Evolutionary conservation across 2,797 vertebrate species (phyloP), one percentile per base, ranked within the genome.

Genomic region (Australoheros facetus): DNA sequence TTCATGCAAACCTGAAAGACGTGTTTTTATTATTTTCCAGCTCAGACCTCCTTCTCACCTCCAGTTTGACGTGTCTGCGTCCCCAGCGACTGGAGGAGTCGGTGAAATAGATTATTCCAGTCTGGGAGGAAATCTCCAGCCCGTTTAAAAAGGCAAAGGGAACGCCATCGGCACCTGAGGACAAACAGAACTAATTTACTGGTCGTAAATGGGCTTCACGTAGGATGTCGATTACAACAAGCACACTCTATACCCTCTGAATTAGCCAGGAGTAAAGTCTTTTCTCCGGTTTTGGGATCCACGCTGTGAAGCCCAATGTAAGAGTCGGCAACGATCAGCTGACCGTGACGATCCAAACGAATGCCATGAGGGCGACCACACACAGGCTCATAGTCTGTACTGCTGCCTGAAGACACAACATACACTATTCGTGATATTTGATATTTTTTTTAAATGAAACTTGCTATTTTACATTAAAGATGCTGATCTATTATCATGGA

Each of bases 1-100:
- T 51, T 21, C 3, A 23, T 4, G 8, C 60, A 64, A 64, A 64
- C 26, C 39, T 45, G 8, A 26, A 64, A 45, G 39, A 17, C 0
- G 14, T 64, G 60, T 64, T 26, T 45, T 8, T 14, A 1, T 42
- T 56, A 8, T 32, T 72, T 60, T 11, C 32, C 28, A 19, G 37
- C n/a, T 6, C 55, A 21, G 59, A 56, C 5, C 53, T 7, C 0
- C 30, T 8, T 30, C 0, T 93, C 80, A 95, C 94, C 93, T 96
- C 94, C 16, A 95, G 94, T 77, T 91, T 94, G 79, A 95, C 95
- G 57, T 96, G 94, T 75, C 78, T 56, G 59, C 95, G 93, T 37
- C 95, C 94, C 94, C 95, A 96, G 54, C 94, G 94, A 48, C 94
- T 96, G 74, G 95, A 96, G 0, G 95, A 96, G 91, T 96, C 95